phyloP scores from a whole-genome alignment of 2,888 invertebrate species.

The Nephrotoma appendiculata region DNA sequence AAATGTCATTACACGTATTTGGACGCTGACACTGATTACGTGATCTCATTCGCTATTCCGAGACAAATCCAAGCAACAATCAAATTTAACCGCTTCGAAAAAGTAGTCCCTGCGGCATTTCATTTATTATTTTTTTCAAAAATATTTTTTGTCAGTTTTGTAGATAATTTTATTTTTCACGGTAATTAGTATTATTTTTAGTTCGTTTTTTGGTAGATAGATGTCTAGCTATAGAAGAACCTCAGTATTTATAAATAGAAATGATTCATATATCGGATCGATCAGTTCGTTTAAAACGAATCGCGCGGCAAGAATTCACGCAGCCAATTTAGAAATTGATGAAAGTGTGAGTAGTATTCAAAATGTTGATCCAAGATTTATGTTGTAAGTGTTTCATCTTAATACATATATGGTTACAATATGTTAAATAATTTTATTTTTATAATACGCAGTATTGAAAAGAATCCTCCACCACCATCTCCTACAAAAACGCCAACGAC shows the following conservation, averaged over 20 bases:
- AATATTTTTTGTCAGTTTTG: background rate
- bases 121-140: background rate
- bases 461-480: background rate
- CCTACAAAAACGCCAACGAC: background rate
- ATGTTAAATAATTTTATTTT: background rate
- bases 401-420: background rate
- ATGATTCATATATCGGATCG: background rate
- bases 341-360: background rate
- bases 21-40: no score
- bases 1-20: no score
- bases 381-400: background rate
- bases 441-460: background rate
- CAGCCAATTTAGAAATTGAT: background rate
- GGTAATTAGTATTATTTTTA: background rate
- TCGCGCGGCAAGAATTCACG: background rate
- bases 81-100: no score
- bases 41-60: no score
- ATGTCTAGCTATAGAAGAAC: background rate
- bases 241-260: background rate
- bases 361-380: background rate
- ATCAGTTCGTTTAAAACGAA: background rate
- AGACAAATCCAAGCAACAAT: no score
- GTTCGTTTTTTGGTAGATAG: background rate
- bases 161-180: background rate
- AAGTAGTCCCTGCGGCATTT: background rate